Evolutionary conservation across 2,888 invertebrate genomes (phyloP).

Genomic region (Herminia tarsipennalis): DNA sequence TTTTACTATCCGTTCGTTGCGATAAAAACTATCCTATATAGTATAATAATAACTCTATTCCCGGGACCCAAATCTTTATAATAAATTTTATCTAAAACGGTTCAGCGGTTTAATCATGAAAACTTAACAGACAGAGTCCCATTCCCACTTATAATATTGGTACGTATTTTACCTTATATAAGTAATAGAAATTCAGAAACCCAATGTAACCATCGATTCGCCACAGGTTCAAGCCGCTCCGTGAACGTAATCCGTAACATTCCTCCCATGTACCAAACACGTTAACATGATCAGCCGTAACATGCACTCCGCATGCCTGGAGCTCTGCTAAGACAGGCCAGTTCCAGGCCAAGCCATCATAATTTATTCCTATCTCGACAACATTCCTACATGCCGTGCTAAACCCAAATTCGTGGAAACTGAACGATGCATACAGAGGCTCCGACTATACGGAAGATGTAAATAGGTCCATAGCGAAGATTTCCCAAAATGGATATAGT

Average conservation of each 20-base stretch:
- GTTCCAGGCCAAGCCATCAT: constrained; percentile 10
- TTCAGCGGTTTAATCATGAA: no score
- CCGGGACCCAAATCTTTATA: no score
- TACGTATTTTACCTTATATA: no score
- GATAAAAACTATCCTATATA: no score
- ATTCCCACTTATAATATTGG: no score
- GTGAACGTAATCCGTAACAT: constrained; percentile 3
- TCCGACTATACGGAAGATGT: no score
- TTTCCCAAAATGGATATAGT: no score
- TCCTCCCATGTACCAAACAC: neutral
- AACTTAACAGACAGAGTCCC: no score
- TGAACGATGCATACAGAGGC: constrained; percentile 21
- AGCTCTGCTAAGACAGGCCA: constrained; percentile 4
- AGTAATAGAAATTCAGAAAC: neutral
- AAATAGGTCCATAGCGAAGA: no score
- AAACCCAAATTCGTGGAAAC: constrained; percentile 17
- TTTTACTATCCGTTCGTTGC: no score
- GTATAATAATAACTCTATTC: no score
- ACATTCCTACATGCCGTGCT: constrained; percentile 17
- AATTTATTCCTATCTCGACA: constrained; percentile 22
- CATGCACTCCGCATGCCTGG: constrained; percentile 1
- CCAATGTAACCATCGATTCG: neutral
- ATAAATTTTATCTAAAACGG: no score
- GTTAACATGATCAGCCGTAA: constrained; percentile 12
- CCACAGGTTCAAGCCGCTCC: neutral